These are phyloP conservation scores for Gymnocephalus cernua DNA, from an alignment of 2,113 vertebrate species.

Conservation along the genomic window DNA sequence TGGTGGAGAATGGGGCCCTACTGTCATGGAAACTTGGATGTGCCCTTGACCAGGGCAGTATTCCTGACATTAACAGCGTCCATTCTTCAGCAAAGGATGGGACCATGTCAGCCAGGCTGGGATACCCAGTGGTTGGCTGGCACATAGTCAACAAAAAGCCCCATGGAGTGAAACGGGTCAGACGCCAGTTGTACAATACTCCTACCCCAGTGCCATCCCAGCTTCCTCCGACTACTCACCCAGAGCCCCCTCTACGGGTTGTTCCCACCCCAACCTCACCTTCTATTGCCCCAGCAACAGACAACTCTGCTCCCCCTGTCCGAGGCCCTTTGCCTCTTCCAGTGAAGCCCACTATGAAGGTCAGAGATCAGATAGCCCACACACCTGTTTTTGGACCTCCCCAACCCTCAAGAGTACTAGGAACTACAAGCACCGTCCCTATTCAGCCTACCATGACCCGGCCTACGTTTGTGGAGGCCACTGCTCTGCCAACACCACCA, in stretches of 20 bases:
- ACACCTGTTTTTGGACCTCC: constrained; percentile 91
- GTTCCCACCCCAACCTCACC: constrained; percentile 94
- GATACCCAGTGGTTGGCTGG: constrained; percentile 97
- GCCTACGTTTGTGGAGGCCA: constrained; percentile 89
- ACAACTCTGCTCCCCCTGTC: constrained; percentile 88
- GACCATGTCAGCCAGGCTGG: constrained; percentile 92
- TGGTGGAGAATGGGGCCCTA: constrained; percentile 95
- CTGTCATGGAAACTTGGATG: constrained; percentile 97
- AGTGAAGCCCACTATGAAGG: constrained; percentile 92
- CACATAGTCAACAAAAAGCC: constrained; percentile 98
- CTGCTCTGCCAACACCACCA: constrained; percentile 88
- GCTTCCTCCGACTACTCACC: constrained; percentile 89
- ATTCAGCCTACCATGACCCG: constrained; percentile 91
- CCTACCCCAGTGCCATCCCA: constrained; percentile 92
- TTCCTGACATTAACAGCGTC: constrained; percentile 93
- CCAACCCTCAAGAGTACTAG: constrained; percentile 91
- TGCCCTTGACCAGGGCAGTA: constrained; percentile 90
- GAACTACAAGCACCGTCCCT: constrained; percentile 85
- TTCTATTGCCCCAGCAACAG: constrained; percentile 91
- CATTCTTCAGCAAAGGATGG: constrained; percentile 94
- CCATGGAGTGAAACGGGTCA: constrained; percentile 90
- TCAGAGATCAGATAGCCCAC: constrained; percentile 92
- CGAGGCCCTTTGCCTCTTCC: constrained; percentile 92
- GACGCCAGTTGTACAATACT: constrained; percentile 93
- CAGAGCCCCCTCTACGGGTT: constrained; percentile 90